phyloP scores from a whole-genome alignment of 1,140 invertebrate genomes.

The Diorhabda sublineata region DNA sequence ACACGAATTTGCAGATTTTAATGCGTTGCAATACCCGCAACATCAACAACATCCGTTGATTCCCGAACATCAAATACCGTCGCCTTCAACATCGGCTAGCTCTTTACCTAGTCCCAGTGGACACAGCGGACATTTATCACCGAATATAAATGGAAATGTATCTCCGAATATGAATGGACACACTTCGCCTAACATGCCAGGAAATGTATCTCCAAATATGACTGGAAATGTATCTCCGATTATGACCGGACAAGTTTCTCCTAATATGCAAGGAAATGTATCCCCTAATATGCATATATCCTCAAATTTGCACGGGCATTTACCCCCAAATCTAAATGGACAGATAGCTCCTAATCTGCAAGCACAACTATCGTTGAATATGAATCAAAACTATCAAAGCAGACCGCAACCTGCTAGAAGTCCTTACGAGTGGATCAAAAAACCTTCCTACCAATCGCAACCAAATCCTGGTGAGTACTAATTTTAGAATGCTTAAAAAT shows the following conservation, averaged over 20 bases:
- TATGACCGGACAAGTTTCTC: too few species aligned
- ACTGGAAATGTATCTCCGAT: too few species aligned
- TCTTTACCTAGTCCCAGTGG: slow-evolving; percentile 64
- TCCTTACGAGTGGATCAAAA: slow-evolving; percentile 88
- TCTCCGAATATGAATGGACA: too few species aligned
- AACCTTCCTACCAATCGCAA: slow-evolving; percentile 75
- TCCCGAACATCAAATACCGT: slow-evolving; percentile 51
- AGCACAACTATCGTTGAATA: slow-evolving; percentile 47
- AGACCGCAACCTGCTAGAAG: slow-evolving; percentile 65
- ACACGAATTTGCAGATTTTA: slow-evolving; percentile 44
- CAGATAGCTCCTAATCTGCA: not conserved
- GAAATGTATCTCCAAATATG: too few species aligned
- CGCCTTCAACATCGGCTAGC: slow-evolving; percentile 62
- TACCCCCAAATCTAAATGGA: not conserved
- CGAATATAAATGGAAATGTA: slow-evolving; percentile 30
- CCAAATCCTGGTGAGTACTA: slow-evolving; percentile 72
- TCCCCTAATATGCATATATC: too few species aligned
- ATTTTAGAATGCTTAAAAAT: too few species aligned
- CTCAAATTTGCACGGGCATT: slow-evolving; percentile 14
- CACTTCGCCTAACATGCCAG: too few species aligned
- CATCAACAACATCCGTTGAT: slow-evolving; percentile 28
- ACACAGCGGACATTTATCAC: slow-evolving; percentile 49
- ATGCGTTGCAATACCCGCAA: slow-evolving; percentile 24
- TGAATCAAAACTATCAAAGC: slow-evolving; percentile 33
- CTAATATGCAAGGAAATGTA: too few species aligned